Conservation (phyloP, 2,888 invertebrate genomes). For the Drosophila seclusa region DNA sequence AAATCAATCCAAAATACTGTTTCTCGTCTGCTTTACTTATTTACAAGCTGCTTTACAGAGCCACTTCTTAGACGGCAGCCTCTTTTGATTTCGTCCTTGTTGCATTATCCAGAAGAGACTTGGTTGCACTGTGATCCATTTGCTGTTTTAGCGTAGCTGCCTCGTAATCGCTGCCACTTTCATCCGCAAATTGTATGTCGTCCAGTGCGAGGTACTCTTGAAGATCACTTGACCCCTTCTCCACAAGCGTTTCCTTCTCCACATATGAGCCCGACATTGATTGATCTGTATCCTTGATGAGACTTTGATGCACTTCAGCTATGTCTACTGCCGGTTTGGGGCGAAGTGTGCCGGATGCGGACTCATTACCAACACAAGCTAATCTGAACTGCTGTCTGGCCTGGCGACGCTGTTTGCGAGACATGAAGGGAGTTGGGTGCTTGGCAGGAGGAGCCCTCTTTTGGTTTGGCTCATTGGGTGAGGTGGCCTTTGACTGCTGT, state of each 20-base stretch:
- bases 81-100: conserved; percentile 48
- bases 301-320: conserved; percentile 49
- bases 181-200: conserved; percentile 90
- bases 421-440: conserved; percentile 72
- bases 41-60: conserved; percentile 23
- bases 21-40: conserved; percentile 39
- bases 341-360: conserved; percentile 35
- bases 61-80: conserved; percentile 55
- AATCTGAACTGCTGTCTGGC: conserved; percentile 70
- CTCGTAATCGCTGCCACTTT: conserved; percentile 83
- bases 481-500: conserved; percentile 81
- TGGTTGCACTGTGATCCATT: conserved; percentile 19
- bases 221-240: conserved; percentile 88
- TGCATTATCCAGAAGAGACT: conserved; percentile 20
- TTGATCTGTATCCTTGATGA: conserved; percentile 47
- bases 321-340: conserved; percentile 46
- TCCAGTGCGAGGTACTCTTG: conserved; percentile 87
- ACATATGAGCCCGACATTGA: conserved; percentile 82
- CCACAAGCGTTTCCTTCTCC: conserved; percentile 89
- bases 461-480: conserved; percentile 74
- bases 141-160: conserved; percentile 59
- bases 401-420: conserved; percentile 73
- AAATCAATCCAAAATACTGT: conserved; percentile 23
- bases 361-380: conserved; percentile 49
- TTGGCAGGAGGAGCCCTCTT: conserved; percentile 54